Percentiles rank a stretch among this genome's conserved stretches.
Conservation (phyloP, 2,797 vertebrate species). For the Microcaecilia unicolor region DNA sequence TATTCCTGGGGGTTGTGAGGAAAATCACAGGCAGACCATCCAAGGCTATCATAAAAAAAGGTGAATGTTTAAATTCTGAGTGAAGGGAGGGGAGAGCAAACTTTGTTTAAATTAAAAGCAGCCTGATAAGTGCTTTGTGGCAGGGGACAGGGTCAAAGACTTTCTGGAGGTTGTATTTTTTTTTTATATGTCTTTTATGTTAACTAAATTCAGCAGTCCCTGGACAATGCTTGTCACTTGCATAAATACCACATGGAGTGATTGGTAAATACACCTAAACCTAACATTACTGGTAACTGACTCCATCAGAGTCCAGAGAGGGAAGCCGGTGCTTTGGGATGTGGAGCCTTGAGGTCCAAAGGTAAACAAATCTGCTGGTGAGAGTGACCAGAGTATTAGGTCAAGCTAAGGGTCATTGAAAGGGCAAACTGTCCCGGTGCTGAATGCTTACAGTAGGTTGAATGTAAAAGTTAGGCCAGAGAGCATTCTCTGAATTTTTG, state of each 20-base stretch:
- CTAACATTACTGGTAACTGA: conserved; percentile 28
- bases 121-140: conserved; percentile 11
- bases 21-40: neutral
- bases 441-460: conserved; percentile 21
- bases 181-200: neutral
- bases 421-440: conserved; percentile 77
- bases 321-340: conserved; percentile 21
- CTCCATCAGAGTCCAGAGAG: conserved; percentile 29
- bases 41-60: neutral
- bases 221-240: conserved; percentile 2
- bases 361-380: conserved; percentile 68
- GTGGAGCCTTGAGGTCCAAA: conserved; percentile 44
- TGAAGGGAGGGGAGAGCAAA: conserved; percentile 1
- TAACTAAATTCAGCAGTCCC: conserved; percentile 1
- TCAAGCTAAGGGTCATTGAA: conserved; percentile 73
- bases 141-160: neutral
- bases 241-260: conserved; percentile 10
- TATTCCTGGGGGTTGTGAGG: neutral
- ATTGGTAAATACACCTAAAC: conserved; percentile 12
- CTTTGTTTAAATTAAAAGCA: neutral
- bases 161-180: neutral
- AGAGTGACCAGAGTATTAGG: conserved; percentile 67
- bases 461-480: neutral
- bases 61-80: conserved; percentile 12
- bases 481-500: no score